Evolutionary conservation across 2,888 invertebrate species (phyloP), one percentile per base, ranked within the genome.

Genomic region (Drosophila kambysellisi): DNA sequence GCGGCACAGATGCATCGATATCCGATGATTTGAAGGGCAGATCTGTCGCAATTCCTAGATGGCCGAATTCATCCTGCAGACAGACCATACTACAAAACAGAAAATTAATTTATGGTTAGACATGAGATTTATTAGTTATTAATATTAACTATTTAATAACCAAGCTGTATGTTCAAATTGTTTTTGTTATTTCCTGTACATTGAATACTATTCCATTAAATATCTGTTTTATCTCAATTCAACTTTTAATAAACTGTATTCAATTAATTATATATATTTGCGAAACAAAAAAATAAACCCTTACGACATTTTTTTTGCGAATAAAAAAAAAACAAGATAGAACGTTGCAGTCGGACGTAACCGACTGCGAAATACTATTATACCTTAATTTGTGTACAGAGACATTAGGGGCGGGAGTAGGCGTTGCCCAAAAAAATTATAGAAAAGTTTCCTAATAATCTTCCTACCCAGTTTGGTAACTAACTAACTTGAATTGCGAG

Each of bases 31-130:
- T 92, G 43, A 88, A 93, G 25, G 93, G 92, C 78, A 92, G 81
- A 67, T 93, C 92, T 39, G 92, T 91, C 51, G 91, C 86, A 51
- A 92, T 70, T 39, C 92, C 92, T 82, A 95, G 90, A 79, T 95
- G 95, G 50, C 94, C 95, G 75, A 95, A 92, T 79, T 95, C 95
- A 87, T 95, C 95, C 92, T 95, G 95, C 74, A 95, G 95, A 88
- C 95, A 95, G 86, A 95, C 93, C 94, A 95, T 95, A 89, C 95
- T 96, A 93, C 2, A 93, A 93, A 77, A 70, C 7, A 12, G 29
- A 15, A 50, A 4, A 20, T 0, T 20, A 37, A 25, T 15, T 4
- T 5, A 25, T 4, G 9, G 11, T 11, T 50, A 17, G 17, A 20
- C 17, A 46, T 12, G 11, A 39, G 4, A 8, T 30, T 30, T n/a